Conservation (phyloP, 2,888 invertebrate genomes). For the Autographa pulchrina region DNA sequence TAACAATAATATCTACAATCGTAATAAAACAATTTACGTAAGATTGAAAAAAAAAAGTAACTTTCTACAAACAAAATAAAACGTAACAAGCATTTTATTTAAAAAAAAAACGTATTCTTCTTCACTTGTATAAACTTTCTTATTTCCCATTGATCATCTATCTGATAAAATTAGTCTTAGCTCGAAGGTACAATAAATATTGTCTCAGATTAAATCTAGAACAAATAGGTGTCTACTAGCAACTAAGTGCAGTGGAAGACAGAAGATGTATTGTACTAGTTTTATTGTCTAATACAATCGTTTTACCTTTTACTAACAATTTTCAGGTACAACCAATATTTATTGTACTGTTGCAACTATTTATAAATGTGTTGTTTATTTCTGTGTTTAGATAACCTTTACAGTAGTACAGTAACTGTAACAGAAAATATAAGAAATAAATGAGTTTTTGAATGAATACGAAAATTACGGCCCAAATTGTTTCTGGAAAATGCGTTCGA, state of each 20-base stretch:
- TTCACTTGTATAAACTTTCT: no score
- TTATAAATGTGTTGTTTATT: not conserved
- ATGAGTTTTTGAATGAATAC: no score
- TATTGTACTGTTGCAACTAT: not conserved
- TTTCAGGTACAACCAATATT: not conserved
- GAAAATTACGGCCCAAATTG: no score
- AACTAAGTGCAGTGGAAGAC: not conserved
- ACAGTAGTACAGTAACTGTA: no score
- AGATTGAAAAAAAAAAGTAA: no score
- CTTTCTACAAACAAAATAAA: no score
- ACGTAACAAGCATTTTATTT: no score
- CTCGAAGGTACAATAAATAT: not conserved
- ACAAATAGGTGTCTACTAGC: not conserved
- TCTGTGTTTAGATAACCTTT: not conserved
- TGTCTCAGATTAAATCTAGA: not conserved
- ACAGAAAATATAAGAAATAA: no score
- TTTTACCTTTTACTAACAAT: not conserved
- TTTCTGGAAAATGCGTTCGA: no score
- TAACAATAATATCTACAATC: no score
- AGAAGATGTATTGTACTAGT: not conserved
- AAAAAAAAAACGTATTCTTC: no score
- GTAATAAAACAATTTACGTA: no score
- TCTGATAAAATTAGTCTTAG: not conserved
- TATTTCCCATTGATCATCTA: not conserved
- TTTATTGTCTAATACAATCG: not conserved